Evolutionary conservation across 1,140 invertebrate genomes (phyloP).

Genomic region (Patella vulgata): DNA sequence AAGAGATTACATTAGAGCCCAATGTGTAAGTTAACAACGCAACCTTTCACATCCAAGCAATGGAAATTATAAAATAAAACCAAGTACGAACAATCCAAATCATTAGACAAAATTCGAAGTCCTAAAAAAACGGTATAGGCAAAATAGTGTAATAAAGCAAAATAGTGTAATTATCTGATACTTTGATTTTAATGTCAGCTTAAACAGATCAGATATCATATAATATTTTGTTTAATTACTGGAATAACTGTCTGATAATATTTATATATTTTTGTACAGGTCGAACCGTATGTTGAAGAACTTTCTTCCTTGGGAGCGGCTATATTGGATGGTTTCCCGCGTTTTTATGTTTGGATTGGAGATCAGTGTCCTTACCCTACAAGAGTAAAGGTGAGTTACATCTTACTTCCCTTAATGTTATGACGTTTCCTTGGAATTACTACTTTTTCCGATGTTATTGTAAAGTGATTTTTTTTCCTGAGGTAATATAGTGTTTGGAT

Average conservation of each 20-base stretch:
- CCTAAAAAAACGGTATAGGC: too few species aligned
- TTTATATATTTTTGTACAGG: too few species aligned
- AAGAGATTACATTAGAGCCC: conserved; percentile 28
- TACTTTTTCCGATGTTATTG: neutral
- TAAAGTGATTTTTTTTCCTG: neutral
- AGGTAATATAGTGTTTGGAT: neutral
- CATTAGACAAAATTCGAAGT: too few species aligned
- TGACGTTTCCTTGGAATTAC: neutral
- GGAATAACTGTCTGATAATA: too few species aligned
- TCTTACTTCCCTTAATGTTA: neutral
- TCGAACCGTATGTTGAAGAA: conserved; percentile 19
- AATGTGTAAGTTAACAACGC: conserved; percentile 23
- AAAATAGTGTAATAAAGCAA: too few species aligned
- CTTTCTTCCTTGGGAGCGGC: conserved; percentile 19
- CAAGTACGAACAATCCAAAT: too few species aligned
- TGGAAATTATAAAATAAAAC: too few species aligned
- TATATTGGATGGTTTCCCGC: conserved; percentile 42
- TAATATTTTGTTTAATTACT: too few species aligned
- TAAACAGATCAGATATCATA: too few species aligned
- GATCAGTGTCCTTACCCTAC: conserved; percentile 20
- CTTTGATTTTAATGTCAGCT: too few species aligned
- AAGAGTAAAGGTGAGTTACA: conserved; percentile 31
- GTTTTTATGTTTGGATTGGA: conserved; percentile 49
- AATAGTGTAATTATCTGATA: too few species aligned
- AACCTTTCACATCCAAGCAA: too few species aligned